A percentile compares a stretch with the other conserved stretches of the same genome.
Conservation (phyloP, 2,888 invertebrate genomes). For the Julus scandinavius region DNA sequence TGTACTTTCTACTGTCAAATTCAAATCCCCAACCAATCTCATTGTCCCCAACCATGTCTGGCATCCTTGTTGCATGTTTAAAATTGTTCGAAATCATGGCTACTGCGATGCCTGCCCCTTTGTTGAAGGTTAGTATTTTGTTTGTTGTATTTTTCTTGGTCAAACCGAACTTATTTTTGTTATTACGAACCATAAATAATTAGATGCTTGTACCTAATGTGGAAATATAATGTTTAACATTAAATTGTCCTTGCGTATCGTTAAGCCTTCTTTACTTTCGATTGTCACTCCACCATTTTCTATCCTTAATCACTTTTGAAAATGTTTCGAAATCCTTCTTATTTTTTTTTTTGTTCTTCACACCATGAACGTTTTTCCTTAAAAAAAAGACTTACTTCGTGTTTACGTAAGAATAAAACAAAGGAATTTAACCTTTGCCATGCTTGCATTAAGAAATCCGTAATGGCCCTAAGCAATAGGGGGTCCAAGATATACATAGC, state of each 20-base stretch:
- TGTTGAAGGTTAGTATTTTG: not conserved
- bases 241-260: not conserved
- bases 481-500: no score
- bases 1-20: no score
- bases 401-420: constrained; percentile 61
- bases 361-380: no score
- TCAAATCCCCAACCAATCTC: no score
- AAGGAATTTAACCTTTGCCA: no score
- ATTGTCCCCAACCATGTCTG: no score
- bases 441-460: no score
- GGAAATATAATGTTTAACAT: not conserved
- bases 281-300: not conserved
- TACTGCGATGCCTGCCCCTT: not conserved
- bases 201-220: not conserved
- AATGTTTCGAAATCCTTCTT: not conserved
- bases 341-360: no score
- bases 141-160: not conserved
- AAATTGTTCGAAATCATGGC: not conserved
- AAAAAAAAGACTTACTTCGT: not conserved
- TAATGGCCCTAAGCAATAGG: no score
- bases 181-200: not conserved
- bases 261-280: not conserved
- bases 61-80: no score
- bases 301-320: not conserved
- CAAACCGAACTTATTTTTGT: not conserved